Evolutionary conservation across 2,113 vertebrate species (phyloP).

Genomic region (Barbus barbus): DNA sequence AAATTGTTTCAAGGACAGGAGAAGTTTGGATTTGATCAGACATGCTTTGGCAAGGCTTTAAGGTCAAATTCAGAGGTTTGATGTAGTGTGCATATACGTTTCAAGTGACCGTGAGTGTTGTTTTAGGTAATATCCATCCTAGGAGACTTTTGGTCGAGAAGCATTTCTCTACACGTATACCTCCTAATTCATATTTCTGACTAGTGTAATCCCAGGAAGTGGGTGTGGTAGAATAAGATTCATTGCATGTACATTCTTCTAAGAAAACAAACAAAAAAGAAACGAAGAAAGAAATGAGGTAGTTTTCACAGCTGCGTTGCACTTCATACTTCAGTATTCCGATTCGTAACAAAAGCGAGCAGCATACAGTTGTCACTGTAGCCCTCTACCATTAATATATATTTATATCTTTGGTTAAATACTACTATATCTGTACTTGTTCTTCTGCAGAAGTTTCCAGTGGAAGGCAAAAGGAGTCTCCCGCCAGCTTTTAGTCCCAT

Average conservation of each 20-base stretch:
- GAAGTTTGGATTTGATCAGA: background rate
- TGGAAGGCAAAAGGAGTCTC: slow-evolving; percentile 40
- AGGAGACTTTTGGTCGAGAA: slow-evolving; percentile 8
- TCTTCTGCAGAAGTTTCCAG: slow-evolving; percentile 17
- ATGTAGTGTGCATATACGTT: slow-evolving; percentile 18
- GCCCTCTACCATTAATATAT: background rate
- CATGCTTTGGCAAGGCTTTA: slow-evolving; percentile 43
- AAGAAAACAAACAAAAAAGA: slow-evolving; percentile 38
- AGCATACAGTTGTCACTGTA: slow-evolving; percentile 7
- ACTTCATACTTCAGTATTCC: slow-evolving; percentile 52
- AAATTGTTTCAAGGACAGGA: background rate
- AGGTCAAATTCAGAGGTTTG: background rate
- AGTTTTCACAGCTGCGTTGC: slow-evolving; percentile 50
- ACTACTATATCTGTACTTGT: background rate
- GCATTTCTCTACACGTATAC: slow-evolving; percentile 1
- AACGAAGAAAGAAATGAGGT: slow-evolving; percentile 56
- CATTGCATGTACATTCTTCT: slow-evolving; percentile 39
- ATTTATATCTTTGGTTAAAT: slow-evolving; percentile 3
- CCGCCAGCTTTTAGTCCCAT: slow-evolving; percentile 2
- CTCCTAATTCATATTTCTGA: slow-evolving; percentile 29
- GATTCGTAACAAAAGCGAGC: slow-evolving; percentile 35
- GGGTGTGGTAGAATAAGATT: slow-evolving; percentile 37
- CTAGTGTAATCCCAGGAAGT: slow-evolving; percentile 24
- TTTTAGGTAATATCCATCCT: slow-evolving; percentile 39
- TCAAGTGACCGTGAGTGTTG: slow-evolving; percentile 40